Conservation (phyloP, 2,888 invertebrate genomes). For the Teleiodes luculella region DNA sequence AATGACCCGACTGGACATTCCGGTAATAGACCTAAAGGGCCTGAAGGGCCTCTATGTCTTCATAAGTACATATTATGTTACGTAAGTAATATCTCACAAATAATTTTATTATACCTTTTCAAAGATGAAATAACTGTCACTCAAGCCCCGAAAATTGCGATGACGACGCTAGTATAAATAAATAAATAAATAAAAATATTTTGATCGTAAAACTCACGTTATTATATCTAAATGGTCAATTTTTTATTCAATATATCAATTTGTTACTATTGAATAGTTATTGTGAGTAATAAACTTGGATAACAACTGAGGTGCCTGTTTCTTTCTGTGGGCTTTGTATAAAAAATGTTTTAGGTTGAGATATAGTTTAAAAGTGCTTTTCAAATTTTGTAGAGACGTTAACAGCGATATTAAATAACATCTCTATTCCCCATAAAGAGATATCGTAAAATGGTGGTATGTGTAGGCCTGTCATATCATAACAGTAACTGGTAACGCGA, state of each 20-base stretch:
- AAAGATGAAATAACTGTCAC: not conserved
- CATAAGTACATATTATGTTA: no score
- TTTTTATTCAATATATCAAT: conserved; percentile 25
- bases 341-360: conserved; percentile 22
- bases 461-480: not conserved
- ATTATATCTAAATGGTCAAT: conserved; percentile 5
- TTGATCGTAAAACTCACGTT: conserved; percentile 9
- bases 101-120: no score
- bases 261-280: conserved; percentile 53
- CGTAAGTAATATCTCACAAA: no score
- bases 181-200: conserved; percentile 10
- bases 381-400: conserved; percentile 63
- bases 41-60: no score
- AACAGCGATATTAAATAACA: conserved; percentile 74
- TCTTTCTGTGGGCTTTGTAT: not conserved
- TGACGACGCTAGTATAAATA: conserved; percentile 6
- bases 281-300: conserved; percentile 50
- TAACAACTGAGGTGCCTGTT: conserved; percentile 41
- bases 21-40: no score
- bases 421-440: conserved; percentile 72
- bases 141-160: conserved; percentile 4
- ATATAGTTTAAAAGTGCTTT: conserved; percentile 43
- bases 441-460: conserved; percentile 47
- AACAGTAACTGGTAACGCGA: not conserved
- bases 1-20: no score